Base-by-base conservation (phyloP, 2,113 vertebrate species). In the Phoenicopterus ruber region DNA sequence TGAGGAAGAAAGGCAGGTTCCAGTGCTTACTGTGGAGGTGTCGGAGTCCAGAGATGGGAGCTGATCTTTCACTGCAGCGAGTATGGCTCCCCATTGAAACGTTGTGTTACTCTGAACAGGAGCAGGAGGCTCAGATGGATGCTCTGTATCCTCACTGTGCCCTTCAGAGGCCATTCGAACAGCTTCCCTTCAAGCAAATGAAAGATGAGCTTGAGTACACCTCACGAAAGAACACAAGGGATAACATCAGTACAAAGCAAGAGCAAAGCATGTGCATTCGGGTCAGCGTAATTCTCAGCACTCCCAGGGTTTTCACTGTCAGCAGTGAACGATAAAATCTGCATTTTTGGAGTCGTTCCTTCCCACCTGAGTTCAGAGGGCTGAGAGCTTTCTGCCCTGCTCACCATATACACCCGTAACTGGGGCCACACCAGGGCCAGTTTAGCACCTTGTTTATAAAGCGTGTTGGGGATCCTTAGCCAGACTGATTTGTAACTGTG, bases 21-120 rank as follows among this genome's bases (percentile, higher is more conserved):
- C 79, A 78, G 13, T 16, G 59, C 98, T 98, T 97, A 98, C 98
- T 87, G 36, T 73, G 20, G 97, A 97, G 24, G 93, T 93, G 80
- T 98, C 98, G 0, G 97, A 98, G 71, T 98, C 98, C 52, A 99
- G 95, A 29, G 98, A 98, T 0, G 99, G 99, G 44, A 99, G 96
- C 34, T 98, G 97, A 24, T 98, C 97, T 88, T 96, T 98, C 70
- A 98, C 97, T 17, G 97, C 95, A 95, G 98, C 70, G 1, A 98
- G 94, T 80, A 98, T 95, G n/a, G 96, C 79, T 66, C 96, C 98
- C 98, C 98, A 98, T 8, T 93, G 91, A 34, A 86, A 87, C 13
- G 76, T 47, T 44, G n/a, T 69, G 42, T 20, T 31, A 52, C 61
- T 36, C 24, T 72, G 72, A 65, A 73, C 29, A 44, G 86, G 81